These are phyloP conservation scores for Alectura lathami DNA, from an alignment of 2,113 vertebrate species.

Conservation along the genomic window DNA sequence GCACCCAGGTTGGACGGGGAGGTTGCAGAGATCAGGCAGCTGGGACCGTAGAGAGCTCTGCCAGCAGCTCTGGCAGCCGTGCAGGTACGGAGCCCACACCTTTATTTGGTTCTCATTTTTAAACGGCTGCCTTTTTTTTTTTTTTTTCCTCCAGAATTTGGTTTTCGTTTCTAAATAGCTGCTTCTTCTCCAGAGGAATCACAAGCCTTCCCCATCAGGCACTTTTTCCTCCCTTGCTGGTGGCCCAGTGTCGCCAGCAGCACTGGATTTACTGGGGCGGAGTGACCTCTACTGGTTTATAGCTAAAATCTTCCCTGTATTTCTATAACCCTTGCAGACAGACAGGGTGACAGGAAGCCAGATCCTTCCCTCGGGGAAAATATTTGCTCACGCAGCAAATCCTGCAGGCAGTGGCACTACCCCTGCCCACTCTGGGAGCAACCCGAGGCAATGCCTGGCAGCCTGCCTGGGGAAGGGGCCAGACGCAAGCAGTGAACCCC, in stretches of 20 bases:
- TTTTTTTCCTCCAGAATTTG: neutral
- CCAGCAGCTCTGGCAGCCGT: rapidly evolving
- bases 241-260: neutral
- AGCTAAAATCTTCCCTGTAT: neutral
- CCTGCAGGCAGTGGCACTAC: neutral
- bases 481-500: too few species aligned
- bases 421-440: neutral
- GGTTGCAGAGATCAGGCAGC: too few species aligned
- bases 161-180: too few species aligned
- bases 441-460: neutral
- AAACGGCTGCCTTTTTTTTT: neutral
- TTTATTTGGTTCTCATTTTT: neutral
- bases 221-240: neutral
- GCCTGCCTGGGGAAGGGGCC: neutral
- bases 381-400: neutral
- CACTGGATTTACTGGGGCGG: neutral
- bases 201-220: neutral
- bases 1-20: rapidly evolving
- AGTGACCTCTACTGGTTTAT: neutral
- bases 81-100: rapidly evolving
- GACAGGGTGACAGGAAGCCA: neutral
- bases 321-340: rapidly evolving
- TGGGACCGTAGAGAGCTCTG: neutral
- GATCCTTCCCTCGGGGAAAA: neutral
- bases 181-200: too few species aligned